Base-by-base conservation (phyloP, 2,113 vertebrate species). In the Poeciliopsis occidentalis region DNA sequence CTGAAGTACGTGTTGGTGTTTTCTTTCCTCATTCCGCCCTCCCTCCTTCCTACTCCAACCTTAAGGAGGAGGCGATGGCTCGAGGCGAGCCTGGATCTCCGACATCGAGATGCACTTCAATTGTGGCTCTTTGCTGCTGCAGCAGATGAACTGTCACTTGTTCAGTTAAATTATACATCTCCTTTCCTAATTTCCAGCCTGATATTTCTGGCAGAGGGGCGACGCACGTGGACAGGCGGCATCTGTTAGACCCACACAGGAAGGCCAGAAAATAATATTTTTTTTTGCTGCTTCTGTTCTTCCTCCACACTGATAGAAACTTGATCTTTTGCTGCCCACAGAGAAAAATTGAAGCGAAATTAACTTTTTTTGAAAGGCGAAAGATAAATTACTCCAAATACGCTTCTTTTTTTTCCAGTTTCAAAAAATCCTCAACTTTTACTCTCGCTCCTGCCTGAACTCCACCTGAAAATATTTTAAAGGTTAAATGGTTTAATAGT, bases 91-190 rank as follows among this genome's bases (percentile, higher is more conserved):
- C 89, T 81, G 78, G 74, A 87, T 87, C 86, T 87, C 81, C 79
- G 76, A 73, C 86, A 76, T 83, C 3, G 72, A 85, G 83, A 85
- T 78, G 84, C 93, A 87, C 85, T 86, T 64, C 85, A 66, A 80
- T 85, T 75, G 89, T 83, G 86, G 88, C 80, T 87, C 87, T 76
- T 74, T 72, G 74, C 85, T 80, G 81, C 89, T 7, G 81, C 83
- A 78, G 88, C 87, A 86, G 75, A 82, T 73, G 90, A 93, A 91
- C 88, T 92, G 88, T 92, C 92, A 91, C 94, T 93, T 92, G 88
- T 93, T 89, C 85, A 79, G 80, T 91, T 93, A 91, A 94, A 93
- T 94, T 94, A 94, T 92, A 89, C 89, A 95, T 94, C 17, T 78
- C 91, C 88, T 87, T 85, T 82, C 74, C 84, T 88, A 86, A 93